A percentile compares a stretch with the other conserved stretches of the same genome.
These are phyloP conservation scores for Danio aesculapii DNA, from an alignment of 2,797 vertebrate genomes.

Conservation along the genomic window DNA sequence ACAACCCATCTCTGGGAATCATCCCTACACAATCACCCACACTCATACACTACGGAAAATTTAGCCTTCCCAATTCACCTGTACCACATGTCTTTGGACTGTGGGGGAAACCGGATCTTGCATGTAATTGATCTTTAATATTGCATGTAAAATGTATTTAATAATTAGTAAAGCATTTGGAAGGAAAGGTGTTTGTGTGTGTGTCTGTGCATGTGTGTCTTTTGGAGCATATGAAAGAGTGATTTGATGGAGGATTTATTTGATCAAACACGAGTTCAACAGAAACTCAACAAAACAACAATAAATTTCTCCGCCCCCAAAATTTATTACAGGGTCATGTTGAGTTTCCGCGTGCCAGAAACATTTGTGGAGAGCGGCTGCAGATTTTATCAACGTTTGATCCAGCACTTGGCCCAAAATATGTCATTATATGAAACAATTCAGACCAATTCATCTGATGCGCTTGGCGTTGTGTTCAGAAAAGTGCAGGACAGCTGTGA, in stretches of 20 bases:
- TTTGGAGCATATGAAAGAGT: not conserved
- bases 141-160: no score
- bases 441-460: constrained; percentile 13
- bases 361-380: not conserved
- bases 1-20: no score
- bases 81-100: no score
- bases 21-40: no score
- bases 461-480: not conserved
- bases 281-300: constrained; percentile 6
- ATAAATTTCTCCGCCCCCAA: not conserved
- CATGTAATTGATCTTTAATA: no score
- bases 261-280: not conserved
- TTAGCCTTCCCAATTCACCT: no score
- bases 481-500: not conserved
- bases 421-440: not conserved
- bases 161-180: not conserved
- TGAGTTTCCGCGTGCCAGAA: constrained; percentile 2
- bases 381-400: constrained; percentile 6
- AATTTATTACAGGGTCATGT: not conserved
- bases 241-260: not conserved
- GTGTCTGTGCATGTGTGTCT: not conserved
- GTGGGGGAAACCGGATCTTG: no score
- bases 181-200: not conserved
- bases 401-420: not conserved
- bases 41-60: no score